phyloP scores from a whole-genome alignment of 53 echinoderm and acorn worm genomes.

The Stichopus horrens region DNA sequence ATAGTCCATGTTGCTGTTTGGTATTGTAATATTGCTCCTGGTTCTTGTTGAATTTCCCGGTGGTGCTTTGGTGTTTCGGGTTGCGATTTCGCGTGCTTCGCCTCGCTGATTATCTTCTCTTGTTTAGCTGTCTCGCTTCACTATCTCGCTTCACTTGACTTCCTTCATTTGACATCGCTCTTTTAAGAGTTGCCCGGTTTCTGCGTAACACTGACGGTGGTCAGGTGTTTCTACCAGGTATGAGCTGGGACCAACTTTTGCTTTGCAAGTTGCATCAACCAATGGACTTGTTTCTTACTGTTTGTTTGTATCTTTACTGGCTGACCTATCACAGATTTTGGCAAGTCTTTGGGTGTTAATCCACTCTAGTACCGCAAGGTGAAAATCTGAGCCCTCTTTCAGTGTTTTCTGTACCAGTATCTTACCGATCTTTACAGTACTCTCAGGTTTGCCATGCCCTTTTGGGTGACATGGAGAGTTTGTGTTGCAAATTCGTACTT shows the following conservation, averaged over 20 bases:
- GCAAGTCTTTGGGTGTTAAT: constrained; percentile 56
- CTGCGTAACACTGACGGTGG: constrained; percentile 26
- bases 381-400: constrained; percentile 45
- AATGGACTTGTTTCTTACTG: constrained; percentile 38
- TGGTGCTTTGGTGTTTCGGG: too few species aligned
- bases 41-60: too few species aligned
- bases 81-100: too few species aligned
- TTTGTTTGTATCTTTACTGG: constrained; percentile 51
- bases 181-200: constrained; percentile 44
- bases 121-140: constrained; percentile 8
- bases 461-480: constrained; percentile 41
- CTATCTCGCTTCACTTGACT: not conserved
- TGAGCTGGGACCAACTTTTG: constrained; percentile 55
- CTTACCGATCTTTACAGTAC: constrained; percentile 61
- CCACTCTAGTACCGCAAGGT: constrained; percentile 60
- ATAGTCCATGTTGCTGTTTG: not conserved
- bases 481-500: constrained; percentile 49
- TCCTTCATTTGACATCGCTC: constrained; percentile 34
- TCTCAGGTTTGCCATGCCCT: constrained; percentile 54
- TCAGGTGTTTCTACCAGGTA: constrained; percentile 33
- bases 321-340: constrained; percentile 52
- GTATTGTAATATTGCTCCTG: too few species aligned
- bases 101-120: not conserved
- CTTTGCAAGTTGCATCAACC: constrained; percentile 30
- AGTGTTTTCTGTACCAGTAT: constrained; percentile 49